Base-by-base conservation (phyloP, 2,797 vertebrate genomes). In the Takifugu rubripes region DNA sequence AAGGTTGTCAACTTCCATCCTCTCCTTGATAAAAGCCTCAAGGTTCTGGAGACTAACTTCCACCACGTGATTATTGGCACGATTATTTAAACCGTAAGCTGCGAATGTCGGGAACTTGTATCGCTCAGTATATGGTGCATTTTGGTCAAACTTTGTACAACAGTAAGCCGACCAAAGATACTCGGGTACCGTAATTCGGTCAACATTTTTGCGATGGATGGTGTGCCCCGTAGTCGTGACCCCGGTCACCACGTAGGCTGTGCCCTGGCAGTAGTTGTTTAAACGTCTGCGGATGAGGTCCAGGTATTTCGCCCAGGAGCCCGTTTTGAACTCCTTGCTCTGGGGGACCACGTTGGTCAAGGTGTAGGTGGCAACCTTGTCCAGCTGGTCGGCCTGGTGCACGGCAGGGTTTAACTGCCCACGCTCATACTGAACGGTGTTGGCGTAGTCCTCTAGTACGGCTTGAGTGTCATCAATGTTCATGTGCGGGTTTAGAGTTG, bases 391-490 rank as follows among this genome's bases (percentile, higher is more conserved):
- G 0, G 78, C 69, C 79, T 91, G 88, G 49, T 90, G 88, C 67
- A 89, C 78, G 1, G 87, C 89, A 0, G 86, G 88, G 40, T 84
- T 90, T 2, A 91, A 78, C 46, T 89, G 90, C 16, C 84, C 85
- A 0, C 86, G 85, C 31, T 90, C 86, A 1, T 90, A 90, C 59
- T 82, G 82, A 27, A 89, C 84, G 25, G 87, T 84, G 3, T 90
- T 86, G 0, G 84, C 71, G 0, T 81, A 89, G 83, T 90, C 88
- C 58, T 89, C 89, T 47, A 90, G 82, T 10, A 89, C 76, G 0
- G 87, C 86, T 61, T 90, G 88, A n/a, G 59, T 83, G 72, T 89
- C 88, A 68, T 90, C 86, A n/a, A 91, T 87, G 81, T 90, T 90
- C 81, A 84, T 87, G 15, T 89, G 85, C 86, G 88, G 88, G 55